Evolutionary conservation across 2,888 invertebrate genomes (phyloP), one percentile per base, ranked within the genome.

Genomic region (Itoplectis maculator): DNA sequence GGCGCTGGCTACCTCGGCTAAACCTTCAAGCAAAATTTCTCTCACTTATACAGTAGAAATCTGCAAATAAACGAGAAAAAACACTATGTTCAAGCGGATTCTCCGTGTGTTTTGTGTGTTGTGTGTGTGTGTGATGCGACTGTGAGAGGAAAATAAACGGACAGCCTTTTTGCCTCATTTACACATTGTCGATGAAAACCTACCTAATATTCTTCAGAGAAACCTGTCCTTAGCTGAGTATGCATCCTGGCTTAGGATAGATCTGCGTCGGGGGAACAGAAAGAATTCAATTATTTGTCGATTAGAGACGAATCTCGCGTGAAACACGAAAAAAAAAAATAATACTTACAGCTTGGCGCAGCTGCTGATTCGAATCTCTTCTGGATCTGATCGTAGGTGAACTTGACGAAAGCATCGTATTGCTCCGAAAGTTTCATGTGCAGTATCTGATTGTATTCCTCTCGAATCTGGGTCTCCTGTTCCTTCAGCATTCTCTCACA

Each of bases 321-420:
- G 45, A 18, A 11, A 13, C 0, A 18, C 56, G 47, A n/a, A 37
- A 37, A 35, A 49, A 35, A 45, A 66, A 69, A 13, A 6, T 49
- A 15, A 75, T 63, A 89, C 92, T 90, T 86, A 92, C 92, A 92
- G 87, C 92, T 92, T 85, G 92, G 92, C 83, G 91, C 91, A 88
- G 92, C 92, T 83, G 90, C 88, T 79, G 91, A 90, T 88, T 92
- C 92, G 79, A 92, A 92, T 92, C 90, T 90, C 85, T 92, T 96
- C 92, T 97, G 97, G 91, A 99, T 97, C 95, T 99, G 99, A 94
- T 99, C 99, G 90, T 98, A 96, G 89, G 99, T 99, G 94, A 99
- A 99, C 94, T 98, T 98, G 85, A 99, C 98, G 93, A 99, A 99
- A 91, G 99, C 98, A 93, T 99, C 99, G 92, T 99, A 99, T 94